These are phyloP conservation scores for Burhinus bistriatus DNA, from an alignment of 2,113 vertebrate species.

Conservation along the genomic window DNA sequence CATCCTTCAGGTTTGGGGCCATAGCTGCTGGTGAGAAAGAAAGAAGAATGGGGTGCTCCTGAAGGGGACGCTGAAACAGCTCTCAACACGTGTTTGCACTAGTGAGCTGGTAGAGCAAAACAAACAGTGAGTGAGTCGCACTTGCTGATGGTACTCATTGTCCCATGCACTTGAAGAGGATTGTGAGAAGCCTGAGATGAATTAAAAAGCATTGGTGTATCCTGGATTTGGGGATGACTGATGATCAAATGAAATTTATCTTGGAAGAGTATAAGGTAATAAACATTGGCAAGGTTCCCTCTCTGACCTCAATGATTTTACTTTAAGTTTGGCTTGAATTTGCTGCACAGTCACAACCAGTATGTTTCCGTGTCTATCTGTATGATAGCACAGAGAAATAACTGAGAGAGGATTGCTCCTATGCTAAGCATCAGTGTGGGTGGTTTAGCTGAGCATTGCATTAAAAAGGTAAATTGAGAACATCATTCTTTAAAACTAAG, in stretches of 20 bases:
- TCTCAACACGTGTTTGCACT: neutral
- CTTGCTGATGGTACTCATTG: neutral
- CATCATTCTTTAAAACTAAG: neutral
- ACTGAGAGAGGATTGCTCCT: neutral
- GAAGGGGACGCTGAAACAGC: neutral
- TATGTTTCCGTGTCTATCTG: neutral
- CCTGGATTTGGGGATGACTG: neutral
- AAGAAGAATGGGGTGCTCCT: neutral
- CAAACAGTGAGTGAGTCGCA: neutral
- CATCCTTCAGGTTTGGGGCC: neutral
- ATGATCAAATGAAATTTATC: neutral
- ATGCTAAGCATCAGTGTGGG: neutral
- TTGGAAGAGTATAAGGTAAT: neutral
- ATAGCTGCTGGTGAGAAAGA: neutral
- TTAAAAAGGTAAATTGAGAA: neutral
- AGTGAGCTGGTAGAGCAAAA: neutral
- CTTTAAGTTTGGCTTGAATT: neutral
- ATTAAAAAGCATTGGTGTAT: neutral
- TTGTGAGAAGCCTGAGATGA: neutral
- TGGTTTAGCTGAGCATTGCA: neutral
- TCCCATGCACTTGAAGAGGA: neutral
- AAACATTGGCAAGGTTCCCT: neutral
- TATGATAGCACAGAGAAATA: neutral
- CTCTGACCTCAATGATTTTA: neutral
- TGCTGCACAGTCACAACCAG: neutral